These are phyloP conservation scores for Cyphomyrus plagiostoma DNA, from an alignment of 2,113 vertebrate species.

Conservation along the genomic window DNA sequence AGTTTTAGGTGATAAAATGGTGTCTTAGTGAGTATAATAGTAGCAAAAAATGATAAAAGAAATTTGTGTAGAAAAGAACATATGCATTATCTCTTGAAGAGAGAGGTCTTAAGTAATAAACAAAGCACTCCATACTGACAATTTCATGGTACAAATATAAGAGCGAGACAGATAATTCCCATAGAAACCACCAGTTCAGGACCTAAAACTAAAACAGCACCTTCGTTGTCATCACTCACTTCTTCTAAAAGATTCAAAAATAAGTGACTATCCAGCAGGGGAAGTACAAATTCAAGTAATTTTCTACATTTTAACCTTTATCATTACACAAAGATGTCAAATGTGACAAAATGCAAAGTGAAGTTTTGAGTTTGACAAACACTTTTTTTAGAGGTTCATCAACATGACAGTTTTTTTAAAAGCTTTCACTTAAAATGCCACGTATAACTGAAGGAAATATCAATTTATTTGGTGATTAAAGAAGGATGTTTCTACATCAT, in stretches of 20 bases:
- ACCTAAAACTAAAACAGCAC: slow-evolving; percentile 53
- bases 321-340: slow-evolving; percentile 48
- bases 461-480: not conserved
- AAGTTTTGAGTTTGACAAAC: slow-evolving; percentile 35
- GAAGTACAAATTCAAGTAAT: slow-evolving; percentile 48
- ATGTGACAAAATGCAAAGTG: slow-evolving; percentile 44
- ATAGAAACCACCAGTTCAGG: slow-evolving; percentile 78
- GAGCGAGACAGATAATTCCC: slow-evolving; percentile 79
- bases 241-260: slow-evolving; percentile 48
- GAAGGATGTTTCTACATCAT: not conserved
- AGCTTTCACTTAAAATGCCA: slow-evolving; percentile 33
- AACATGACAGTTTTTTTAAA: slow-evolving; percentile 10
- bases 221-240: slow-evolving; percentile 48
- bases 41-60: slow-evolving; percentile 34
- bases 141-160: slow-evolving; percentile 68
- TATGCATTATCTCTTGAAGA: slow-evolving; percentile 56
- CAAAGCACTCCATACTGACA: slow-evolving; percentile 76
- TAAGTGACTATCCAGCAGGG: slow-evolving; percentile 45
- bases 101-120: slow-evolving; percentile 70
- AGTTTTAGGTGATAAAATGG: slow-evolving; percentile 75
- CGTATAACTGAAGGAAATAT: not conserved
- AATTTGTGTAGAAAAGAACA: slow-evolving; percentile 50
- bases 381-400: slow-evolving; percentile 24
- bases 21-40: slow-evolving; percentile 79
- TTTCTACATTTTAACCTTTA: slow-evolving; percentile 41